Base-by-base conservation (phyloP, 2,888 invertebrate species). In the Buathra laborator region DNA sequence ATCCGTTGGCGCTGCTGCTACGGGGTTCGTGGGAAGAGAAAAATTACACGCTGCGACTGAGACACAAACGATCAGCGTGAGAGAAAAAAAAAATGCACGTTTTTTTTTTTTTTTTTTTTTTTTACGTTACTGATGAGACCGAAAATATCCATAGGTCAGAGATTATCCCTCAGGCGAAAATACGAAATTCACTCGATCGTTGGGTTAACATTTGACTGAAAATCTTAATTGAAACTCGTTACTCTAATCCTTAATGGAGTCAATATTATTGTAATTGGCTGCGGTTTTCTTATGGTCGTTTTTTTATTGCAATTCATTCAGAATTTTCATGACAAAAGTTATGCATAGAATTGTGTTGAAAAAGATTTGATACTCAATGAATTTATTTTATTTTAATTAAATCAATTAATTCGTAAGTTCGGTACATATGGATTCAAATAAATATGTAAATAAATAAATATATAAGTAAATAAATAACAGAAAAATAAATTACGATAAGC, bases 1-100 rank as follows among this genome's bases (percentile, higher is more conserved):
- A 89, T 88, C 82, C 86, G 81, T 44, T 37, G 78, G 75, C 82
- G 71, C 46, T 70, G 68, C 79, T 71, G 81, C 80, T 81, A 81
- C 62, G 62, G 66, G 64, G 37, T 37, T 12, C 67, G 37, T 32
- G 62, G 81, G 70, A 80, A 76, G 71, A 87, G 85, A 79, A 84
- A 83, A 83, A 86, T 87, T 86, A 83, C 77, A 74, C 81, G 84
- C 79, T 79, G 46, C 71, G 84, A 67, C 75, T 72, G 51, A 81
- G 85, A 66, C 76, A 78, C 81, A 78, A 85, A 82, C 86, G 83
- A 87, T 88, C 76, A 82, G 81, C 78, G 48, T 62, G 59, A 70
- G 72, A 56, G 48, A 76, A 66, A 37, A 79, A 66, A 71, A 77
- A 24, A 72, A 64, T 19, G 19, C 14, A 78, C 68, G 74, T 62